Percentiles rank a stretch among this genome's conserved stretches.
These are phyloP conservation scores for Amazonetta brasiliensis DNA, from an alignment of 2,797 vertebrate genomes.

Conservation along the genomic window DNA sequence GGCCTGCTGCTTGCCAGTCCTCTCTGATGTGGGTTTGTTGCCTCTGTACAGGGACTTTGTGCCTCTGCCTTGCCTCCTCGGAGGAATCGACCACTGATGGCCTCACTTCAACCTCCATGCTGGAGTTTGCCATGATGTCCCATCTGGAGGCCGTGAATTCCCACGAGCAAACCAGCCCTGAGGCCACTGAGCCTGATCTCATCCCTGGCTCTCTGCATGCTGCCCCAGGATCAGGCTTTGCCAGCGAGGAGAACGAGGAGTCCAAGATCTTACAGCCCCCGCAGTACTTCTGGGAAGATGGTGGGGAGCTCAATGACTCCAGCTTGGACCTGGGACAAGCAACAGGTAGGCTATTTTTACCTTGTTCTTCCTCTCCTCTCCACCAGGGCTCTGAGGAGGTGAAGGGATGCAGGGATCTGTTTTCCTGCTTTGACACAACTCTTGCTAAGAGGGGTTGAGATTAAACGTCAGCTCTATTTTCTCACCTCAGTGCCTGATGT, in stretches of 20 bases:
- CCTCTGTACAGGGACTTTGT: constrained; percentile 72
- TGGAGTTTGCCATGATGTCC: constrained; percentile 76
- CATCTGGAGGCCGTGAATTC: constrained; percentile 75
- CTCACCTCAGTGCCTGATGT: constrained; percentile 63
- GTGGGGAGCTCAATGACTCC: constrained; percentile 79
- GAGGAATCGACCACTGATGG: constrained; percentile 74
- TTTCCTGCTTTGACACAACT: background rate
- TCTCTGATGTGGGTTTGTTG: background rate
- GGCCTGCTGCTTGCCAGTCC: background rate
- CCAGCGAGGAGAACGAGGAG: constrained; percentile 84
- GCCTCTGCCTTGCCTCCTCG: constrained; percentile 32
- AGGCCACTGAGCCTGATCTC: constrained; percentile 50
- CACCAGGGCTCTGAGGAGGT: background rate
- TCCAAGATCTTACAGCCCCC: constrained; percentile 79
- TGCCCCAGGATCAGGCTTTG: constrained; percentile 84
- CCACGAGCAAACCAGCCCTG: constrained; percentile 42
- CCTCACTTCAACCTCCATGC: constrained; percentile 77
- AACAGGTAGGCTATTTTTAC: constrained; percentile 73
- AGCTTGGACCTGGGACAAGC: constrained; percentile 78
- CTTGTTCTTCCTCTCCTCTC: background rate
- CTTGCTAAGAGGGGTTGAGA: constrained; percentile 44
- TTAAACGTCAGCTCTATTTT: constrained; percentile 62
- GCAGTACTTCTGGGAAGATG: constrained; percentile 84
- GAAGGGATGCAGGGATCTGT: background rate
- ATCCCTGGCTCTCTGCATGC: constrained; percentile 72